Evolutionary conservation across 2,113 vertebrate species (phyloP).

Genomic region (Gracilinanus agilis): DNA sequence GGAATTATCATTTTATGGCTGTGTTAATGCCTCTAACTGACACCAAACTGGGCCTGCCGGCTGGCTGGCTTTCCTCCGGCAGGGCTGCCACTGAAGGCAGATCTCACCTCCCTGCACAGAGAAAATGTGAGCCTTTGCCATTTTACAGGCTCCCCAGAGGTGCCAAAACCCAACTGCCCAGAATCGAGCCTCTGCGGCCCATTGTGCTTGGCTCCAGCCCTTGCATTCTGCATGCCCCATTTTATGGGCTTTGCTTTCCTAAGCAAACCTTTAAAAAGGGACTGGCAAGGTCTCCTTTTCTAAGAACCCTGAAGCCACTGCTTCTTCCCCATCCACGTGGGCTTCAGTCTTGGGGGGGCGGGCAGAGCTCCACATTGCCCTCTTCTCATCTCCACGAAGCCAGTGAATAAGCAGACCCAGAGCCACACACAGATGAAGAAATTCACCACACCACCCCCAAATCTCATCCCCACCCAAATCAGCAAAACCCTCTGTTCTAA

Average conservation of each 20-base stretch:
- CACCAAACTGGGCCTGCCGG: constrained; percentile 70
- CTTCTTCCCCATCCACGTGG: not conserved
- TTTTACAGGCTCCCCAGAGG: constrained; percentile 70
- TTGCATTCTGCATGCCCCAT: constrained; percentile 65
- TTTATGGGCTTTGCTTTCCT: constrained; percentile 61
- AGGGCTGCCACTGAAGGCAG: constrained; percentile 33
- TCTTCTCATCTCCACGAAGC: not conserved
- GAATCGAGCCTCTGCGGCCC: constrained; percentile 71
- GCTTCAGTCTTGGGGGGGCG: not conserved
- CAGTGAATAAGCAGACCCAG: not conserved
- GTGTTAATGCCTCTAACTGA: constrained; percentile 72
- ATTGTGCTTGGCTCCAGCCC: constrained; percentile 58
- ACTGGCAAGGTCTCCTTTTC: constrained; percentile 47
- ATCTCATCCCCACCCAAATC: not conserved
- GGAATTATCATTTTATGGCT: constrained; percentile 76
- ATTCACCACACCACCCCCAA: not conserved
- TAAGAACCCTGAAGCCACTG: not conserved
- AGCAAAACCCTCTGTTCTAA: not conserved
- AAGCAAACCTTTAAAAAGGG: constrained; percentile 22
- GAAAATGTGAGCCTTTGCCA: constrained; percentile 66
- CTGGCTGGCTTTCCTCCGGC: constrained; percentile 43
- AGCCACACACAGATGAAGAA: not conserved
- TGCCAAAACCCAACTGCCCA: constrained; percentile 75
- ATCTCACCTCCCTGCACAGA: constrained; percentile 55
- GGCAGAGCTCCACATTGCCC: not conserved